Evolutionary conservation across 2,888 invertebrate species (phyloP), one percentile per base, ranked within the genome.

Genomic region (Helicoverpa assulta): DNA sequence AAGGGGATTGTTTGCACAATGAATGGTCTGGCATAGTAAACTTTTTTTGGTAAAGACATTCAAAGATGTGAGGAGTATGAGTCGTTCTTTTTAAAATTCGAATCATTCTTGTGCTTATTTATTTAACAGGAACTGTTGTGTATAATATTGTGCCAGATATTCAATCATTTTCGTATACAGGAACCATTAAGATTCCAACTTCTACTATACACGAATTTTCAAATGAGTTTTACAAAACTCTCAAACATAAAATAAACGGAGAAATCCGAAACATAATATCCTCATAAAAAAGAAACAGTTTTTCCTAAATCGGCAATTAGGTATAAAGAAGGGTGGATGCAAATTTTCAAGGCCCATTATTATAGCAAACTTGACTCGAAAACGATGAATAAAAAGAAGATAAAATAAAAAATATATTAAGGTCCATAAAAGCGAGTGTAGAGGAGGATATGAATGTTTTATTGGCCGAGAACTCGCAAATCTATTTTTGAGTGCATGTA

Each of bases 381-480:
- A 87, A 84, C 85, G 86, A 89, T 86, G 86, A 87, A 88, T 86
- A 86, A 81, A 79, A 78, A 62, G 75, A 73, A 87, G 86, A 88
- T 89, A 87, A 88, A 90, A 90, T 89, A 88, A 89, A 88, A 85
- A 84, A 87, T 88, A 89, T 88, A 90, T 88, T 87, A 85, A 80
- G 79, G 82, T 80, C 82, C 84, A 84, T 86, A 86, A 85, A 84
- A 73, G 84, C 84, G 86, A 85, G 83, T 83, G 84, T 79, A 85
- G 85, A 83, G 80, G 80, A 70, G 79, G 83, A 85, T 84, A 87
- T 86, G 87, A 88, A 88, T 89, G 85, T 88, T 90, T 89, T 88
- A 89, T 89, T 77, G 69, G 75, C 55, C 59, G 76, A 78, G 65
- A 84, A 82, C 67, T 81, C 69, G 73, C 78, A 81, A 83, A 84